Conservation (phyloP, 2,113 vertebrate genomes). For the Ibidorhyncha struthersii region DNA sequence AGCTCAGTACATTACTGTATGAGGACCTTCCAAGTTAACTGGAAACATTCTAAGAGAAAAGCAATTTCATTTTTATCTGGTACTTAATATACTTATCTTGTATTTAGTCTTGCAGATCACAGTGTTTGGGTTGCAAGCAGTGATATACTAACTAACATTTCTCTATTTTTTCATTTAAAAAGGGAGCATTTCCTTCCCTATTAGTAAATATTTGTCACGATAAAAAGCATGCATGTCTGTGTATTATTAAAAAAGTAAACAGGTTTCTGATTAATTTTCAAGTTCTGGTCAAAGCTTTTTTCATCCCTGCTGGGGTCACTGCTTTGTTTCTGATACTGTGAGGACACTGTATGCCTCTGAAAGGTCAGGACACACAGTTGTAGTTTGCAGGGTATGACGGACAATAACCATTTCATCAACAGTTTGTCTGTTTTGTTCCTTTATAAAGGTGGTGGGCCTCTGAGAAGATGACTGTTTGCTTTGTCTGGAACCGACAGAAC, state of each 20-base stretch:
- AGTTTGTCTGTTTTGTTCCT: neutral
- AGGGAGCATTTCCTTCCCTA: neutral
- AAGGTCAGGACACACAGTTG: neutral
- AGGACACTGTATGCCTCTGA: neutral
- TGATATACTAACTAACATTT: neutral
- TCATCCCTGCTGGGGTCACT: neutral
- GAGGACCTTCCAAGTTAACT: neutral
- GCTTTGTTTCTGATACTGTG: neutral
- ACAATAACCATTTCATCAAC: neutral
- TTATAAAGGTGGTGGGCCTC: neutral
- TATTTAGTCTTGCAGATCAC: slow-evolving; percentile 53
- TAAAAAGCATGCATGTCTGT: neutral
- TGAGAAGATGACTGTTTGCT: neutral
- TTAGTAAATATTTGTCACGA: slow-evolving; percentile 29
- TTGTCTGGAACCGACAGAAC: neutral
- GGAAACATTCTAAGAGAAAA: neutral
- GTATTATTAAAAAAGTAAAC: slow-evolving; percentile 15
- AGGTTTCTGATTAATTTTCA: neutral
- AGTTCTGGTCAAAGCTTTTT: neutral
- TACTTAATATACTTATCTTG: slow-evolving; percentile 45
- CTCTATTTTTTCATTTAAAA: neutral
- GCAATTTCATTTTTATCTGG: neutral
- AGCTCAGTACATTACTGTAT: neutral
- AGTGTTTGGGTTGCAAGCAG: slow-evolving; percentile 12
- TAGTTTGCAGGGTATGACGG: neutral